Evolutionary conservation across 2,797 vertebrate genomes (phyloP).

Genomic region (Phrynocephalus vlangalii): DNA sequence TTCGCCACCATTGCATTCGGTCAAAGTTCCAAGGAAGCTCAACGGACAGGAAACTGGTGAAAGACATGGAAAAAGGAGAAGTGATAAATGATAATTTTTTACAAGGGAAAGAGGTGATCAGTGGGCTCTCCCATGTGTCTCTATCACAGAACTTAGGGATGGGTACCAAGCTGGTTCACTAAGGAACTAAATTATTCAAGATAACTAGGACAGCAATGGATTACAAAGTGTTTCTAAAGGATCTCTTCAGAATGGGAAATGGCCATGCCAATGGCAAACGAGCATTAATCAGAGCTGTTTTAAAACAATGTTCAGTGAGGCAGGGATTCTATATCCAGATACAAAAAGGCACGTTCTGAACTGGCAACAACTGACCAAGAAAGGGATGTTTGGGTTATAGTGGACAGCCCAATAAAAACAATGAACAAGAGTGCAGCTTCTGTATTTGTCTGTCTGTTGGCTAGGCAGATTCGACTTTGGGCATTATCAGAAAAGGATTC

Average conservation of each 20-base stretch:
- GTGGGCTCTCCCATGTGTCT: background rate
- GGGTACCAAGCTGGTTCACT: background rate
- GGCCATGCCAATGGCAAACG: background rate
- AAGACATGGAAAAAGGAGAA: too few species aligned
- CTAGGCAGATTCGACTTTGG: too few species aligned
- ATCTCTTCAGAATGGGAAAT: background rate
- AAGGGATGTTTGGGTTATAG: background rate
- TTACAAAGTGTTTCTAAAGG: too few species aligned
- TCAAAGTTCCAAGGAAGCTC: background rate
- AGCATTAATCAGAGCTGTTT: background rate
- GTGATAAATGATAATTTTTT: background rate
- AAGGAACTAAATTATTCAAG: background rate
- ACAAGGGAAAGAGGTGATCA: background rate
- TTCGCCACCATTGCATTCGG: too few species aligned
- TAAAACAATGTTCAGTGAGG: background rate
- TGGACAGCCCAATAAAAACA: background rate
- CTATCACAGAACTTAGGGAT: background rate
- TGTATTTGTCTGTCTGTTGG: too few species aligned
- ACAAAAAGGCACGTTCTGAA: background rate
- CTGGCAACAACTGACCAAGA: background rate
- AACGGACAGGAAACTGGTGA: too few species aligned
- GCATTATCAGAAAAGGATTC: background rate
- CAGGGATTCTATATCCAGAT: too few species aligned
- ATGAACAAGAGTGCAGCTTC: background rate
- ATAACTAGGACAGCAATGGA: too few species aligned